Evolutionary conservation across 2,113 vertebrate species (phyloP).

Genomic region (Callithrix jacchus): DNA sequence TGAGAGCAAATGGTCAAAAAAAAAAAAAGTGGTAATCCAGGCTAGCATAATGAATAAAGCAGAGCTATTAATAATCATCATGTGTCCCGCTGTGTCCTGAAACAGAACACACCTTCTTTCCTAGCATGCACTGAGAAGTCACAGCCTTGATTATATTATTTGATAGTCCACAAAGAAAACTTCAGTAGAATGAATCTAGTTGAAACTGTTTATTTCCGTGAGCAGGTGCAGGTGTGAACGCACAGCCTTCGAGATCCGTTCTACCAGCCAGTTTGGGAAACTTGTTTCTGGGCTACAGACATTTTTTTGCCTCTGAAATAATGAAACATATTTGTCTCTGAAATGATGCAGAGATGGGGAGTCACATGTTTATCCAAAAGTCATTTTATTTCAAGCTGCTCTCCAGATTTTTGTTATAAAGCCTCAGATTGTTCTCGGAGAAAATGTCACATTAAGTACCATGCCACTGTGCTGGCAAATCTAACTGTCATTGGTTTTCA

Average conservation of each 20-base stretch:
- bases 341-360: background rate
- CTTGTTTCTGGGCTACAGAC: no score
- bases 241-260: background rate
- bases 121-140: background rate
- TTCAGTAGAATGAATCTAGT: background rate
- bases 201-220: background rate
- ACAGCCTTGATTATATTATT: background rate
- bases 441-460: background rate
- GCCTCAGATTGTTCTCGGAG: background rate
- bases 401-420: background rate
- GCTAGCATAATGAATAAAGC: fast-evolving
- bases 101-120: background rate
- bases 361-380: background rate
- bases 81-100: background rate
- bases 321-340: background rate
- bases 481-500: background rate
- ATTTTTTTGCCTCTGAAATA: background rate
- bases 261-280: no score
- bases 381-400: background rate
- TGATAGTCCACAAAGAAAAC: background rate
- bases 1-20: background rate
- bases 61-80: no score
- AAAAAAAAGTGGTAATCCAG: background rate
- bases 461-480: background rate
- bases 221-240: background rate